A percentile compares a stretch with the other conserved stretches of the same genome.
Conservation (phyloP, 2,113 vertebrate species). For the Nesoenas mayeri region DNA sequence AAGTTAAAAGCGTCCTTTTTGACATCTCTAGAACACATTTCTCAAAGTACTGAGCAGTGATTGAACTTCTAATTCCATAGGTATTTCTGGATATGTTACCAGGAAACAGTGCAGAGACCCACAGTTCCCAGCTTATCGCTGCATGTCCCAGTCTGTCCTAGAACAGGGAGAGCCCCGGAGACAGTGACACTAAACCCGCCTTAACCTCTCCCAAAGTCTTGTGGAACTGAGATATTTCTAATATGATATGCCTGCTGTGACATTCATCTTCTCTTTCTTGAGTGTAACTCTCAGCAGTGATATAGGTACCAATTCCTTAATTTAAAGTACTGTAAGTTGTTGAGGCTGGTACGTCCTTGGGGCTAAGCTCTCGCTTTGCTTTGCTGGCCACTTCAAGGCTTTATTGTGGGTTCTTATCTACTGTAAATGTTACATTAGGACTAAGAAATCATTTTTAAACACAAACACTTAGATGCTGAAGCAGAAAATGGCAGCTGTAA, state of each 20-base stretch:
- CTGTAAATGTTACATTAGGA: neutral
- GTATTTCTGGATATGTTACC: neutral
- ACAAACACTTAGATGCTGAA: neutral
- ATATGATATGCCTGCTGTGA: neutral
- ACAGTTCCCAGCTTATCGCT: neutral
- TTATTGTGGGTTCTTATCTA: neutral
- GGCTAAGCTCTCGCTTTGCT: neutral
- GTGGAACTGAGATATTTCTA: neutral
- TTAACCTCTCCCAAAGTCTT: neutral
- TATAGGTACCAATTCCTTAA: neutral
- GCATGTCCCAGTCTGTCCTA: rapidly evolving
- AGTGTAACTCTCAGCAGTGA: neutral
- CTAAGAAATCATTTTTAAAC: neutral
- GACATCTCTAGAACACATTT: neutral
- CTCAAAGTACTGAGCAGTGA: neutral
- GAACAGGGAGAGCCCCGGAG: neutral
- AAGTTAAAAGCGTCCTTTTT: neutral
- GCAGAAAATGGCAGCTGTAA: neutral
- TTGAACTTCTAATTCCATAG: neutral
- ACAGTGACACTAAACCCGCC: neutral
- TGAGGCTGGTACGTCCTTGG: neutral
- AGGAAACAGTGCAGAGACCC: neutral
- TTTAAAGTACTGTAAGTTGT: neutral
- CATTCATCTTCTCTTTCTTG: neutral
- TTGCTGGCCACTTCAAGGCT: neutral